Evolutionary conservation across 2,888 invertebrate species (phyloP).

Genomic region (Polyploca ridens): DNA sequence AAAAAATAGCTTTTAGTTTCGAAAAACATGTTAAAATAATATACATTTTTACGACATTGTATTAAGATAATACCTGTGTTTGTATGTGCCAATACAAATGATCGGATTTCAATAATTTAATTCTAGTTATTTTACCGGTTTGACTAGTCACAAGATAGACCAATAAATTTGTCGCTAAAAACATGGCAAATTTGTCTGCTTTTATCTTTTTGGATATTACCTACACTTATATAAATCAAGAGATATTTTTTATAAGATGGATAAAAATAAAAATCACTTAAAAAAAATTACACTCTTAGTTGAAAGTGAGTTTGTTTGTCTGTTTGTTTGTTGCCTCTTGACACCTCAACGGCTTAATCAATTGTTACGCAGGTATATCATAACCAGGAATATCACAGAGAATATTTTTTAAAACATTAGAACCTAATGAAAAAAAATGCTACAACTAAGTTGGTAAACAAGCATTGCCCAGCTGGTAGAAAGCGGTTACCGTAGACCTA

Average conservation of each 20-base stretch:
- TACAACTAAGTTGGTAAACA: too few relatives aligned
- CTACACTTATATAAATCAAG: neutral
- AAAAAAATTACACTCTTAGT: too few relatives aligned
- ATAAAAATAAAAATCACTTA: neutral
- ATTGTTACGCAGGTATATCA: too few relatives aligned
- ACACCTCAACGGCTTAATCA: too few relatives aligned
- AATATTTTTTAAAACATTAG: too few relatives aligned
- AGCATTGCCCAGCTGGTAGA: too few relatives aligned
- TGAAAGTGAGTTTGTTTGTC: too few relatives aligned
- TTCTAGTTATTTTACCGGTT: neutral
- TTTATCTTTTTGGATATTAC: neutral
- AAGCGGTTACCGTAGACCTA: too few relatives aligned
- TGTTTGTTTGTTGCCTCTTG: too few relatives aligned
- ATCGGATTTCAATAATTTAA: slow-evolving; percentile 4
- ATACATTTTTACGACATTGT: neutral
- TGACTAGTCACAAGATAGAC: neutral
- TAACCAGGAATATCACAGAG: too few relatives aligned
- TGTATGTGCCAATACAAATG: slow-evolving; percentile 13
- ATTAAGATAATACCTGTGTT: slow-evolving; percentile 9
- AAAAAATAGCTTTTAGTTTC: neutral
- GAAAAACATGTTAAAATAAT: neutral
- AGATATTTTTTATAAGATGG: neutral
- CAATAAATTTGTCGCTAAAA: slow-evolving; percentile 8
- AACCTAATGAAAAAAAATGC: too few relatives aligned
- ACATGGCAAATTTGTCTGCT: slow-evolving; percentile 10